These are phyloP conservation scores for Paracanthobrama guichenoti DNA, from an alignment of 2,113 vertebrate species.

Conservation along the genomic window DNA sequence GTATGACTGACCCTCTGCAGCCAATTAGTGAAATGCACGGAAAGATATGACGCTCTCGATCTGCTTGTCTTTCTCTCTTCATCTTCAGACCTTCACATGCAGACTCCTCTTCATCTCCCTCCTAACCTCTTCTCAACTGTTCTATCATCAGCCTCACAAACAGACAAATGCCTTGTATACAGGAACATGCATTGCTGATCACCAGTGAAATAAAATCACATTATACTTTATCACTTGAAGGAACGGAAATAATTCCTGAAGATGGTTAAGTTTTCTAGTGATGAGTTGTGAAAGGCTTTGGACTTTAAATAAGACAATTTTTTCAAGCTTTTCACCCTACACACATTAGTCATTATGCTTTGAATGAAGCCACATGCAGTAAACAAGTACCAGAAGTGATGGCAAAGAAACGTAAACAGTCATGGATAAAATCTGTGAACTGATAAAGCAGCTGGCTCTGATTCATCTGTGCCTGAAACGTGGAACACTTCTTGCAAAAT, in stretches of 20 bases:
- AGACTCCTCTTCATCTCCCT: conserved; percentile 17
- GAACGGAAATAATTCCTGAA: not conserved
- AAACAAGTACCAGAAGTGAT: not conserved
- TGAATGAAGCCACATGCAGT: conserved; percentile 17
- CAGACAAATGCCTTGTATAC: not conserved
- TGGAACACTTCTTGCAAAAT: not conserved
- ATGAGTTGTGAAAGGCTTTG: not conserved
- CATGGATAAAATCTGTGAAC: not conserved
- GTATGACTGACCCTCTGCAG: conserved; percentile 77
- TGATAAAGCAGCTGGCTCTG: conserved; percentile 21
- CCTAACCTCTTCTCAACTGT: not conserved
- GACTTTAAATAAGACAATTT: not conserved
- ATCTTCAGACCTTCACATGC: conserved; percentile 22
- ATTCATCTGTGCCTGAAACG: not conserved
- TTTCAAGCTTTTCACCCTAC: not conserved
- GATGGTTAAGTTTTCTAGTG: not conserved
- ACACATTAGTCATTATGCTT: not conserved
- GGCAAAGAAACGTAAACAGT: conserved; percentile 18
- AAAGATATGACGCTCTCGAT: conserved; percentile 63
- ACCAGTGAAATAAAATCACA: not conserved
- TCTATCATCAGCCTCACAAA: not conserved
- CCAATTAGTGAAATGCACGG: conserved; percentile 86
- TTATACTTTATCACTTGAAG: not conserved
- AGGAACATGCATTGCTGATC: not conserved
- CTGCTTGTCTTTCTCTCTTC: conserved; percentile 46